Base-by-base conservation (phyloP, 2,797 vertebrate species). In the Pseudomugil gertrudae region DNA sequence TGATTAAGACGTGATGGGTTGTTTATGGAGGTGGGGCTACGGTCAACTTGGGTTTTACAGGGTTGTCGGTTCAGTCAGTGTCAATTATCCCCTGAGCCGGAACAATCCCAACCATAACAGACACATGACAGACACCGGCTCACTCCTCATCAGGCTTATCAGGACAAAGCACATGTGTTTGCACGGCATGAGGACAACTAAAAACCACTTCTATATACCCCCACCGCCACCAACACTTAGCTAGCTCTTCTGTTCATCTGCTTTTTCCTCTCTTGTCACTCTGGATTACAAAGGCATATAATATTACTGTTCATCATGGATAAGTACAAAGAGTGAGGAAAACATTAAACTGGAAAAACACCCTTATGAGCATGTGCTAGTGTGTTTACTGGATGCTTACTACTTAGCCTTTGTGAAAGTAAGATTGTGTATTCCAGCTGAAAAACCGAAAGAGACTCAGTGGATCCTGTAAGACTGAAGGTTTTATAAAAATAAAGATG, bases 151-250 rank as follows among this genome's bases (percentile, higher is more conserved):
- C 82, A 72, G 73, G 81, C 90, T 93, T 92, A 92, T 94, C 91
- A 60, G 91, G 85, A 85, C 85, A 74, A 83, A 89, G 82, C 90
- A 93, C 87, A 86, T 91, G 90, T 91, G 84, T 90, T 89, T 81
- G 72, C 78, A 63, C 73, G 80, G 73, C 77, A 56, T 9, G 33
- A 66, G 71, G 76, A 75, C 81, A 83, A 83, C 80, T 86, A 72
- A 87, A 90, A 88, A 66, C 80, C 81, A 75, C 84, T 90, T 75
- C 62, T 67, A 82, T 69, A 79, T 67, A 50, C 81, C 79, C 67
- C 66, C 81, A 83, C 84, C 83, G 80, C 29, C 5, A 29, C 29
- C 29, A 29, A 3, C 29, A 29, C 29, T 19, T 54, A 35, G 59
- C 58, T 66, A 70, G n/a, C 60, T 51, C 33, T 76, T 71, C 61